phyloP scores from a whole-genome alignment of 2,113 vertebrate genomes.

The Gadus macrocephalus region DNA sequence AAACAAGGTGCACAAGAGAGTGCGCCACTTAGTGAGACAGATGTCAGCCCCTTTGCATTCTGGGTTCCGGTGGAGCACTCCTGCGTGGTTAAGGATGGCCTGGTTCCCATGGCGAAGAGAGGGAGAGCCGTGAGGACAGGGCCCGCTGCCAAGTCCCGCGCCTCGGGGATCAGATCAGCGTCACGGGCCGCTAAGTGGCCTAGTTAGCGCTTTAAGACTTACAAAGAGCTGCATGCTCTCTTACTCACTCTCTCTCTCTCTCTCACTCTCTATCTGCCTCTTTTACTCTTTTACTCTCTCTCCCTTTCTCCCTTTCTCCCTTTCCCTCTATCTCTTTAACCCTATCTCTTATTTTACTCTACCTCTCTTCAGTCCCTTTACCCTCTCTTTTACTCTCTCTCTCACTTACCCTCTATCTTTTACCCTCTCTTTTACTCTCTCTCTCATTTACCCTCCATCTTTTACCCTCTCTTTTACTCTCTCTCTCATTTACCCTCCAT shows the following conservation, averaged over 20 bases:
- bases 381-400: background rate
- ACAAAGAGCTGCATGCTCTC: slow-evolving; percentile 67
- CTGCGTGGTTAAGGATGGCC: slow-evolving; percentile 71
- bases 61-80: slow-evolving; percentile 64
- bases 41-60: slow-evolving; percentile 70
- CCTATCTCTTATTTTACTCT: no score
- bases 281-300: background rate
- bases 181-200: slow-evolving; percentile 72
- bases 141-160: slow-evolving; percentile 66
- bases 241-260: background rate
- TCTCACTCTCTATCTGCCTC: background rate
- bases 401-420: background rate
- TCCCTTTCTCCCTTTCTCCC: no score
- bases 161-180: slow-evolving; percentile 71
- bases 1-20: slow-evolving; percentile 70
- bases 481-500: background rate
- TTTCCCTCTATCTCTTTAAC: no score
- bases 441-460: background rate
- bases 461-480: no score
- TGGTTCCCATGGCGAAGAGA: slow-evolving; percentile 71
- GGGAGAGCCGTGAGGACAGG: slow-evolving; percentile 62
- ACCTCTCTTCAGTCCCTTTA: no score
- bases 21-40: slow-evolving; percentile 70
- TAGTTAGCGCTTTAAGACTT: slow-evolving; percentile 71
- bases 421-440: no score